A percentile compares a stretch with the other conserved stretches of the same genome.
Conservation (phyloP, 2,797 vertebrate genomes). For the Leuciscus waleckii region DNA sequence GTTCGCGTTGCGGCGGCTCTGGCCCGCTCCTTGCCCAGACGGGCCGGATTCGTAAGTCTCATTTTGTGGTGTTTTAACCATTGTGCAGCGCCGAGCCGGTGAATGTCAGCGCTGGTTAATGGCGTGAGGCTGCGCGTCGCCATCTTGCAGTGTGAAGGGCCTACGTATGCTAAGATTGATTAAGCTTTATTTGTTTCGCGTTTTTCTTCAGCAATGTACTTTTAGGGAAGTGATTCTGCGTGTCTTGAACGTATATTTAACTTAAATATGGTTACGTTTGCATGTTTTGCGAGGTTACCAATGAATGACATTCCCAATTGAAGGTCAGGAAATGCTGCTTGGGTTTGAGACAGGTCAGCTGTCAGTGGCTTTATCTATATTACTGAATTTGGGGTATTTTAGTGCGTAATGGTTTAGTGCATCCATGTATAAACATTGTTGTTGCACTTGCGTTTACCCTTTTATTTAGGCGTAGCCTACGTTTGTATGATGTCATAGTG, state of each 20-base stretch:
- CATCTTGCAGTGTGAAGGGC: conserved; percentile 72
- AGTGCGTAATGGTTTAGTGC: background rate
- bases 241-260: background rate
- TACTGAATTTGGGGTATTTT: background rate
- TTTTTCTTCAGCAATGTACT: too few relatives aligned
- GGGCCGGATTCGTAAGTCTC: conserved; percentile 88
- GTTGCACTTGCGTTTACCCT: background rate
- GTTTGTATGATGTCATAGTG: background rate
- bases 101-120: conserved; percentile 37
- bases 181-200: background rate
- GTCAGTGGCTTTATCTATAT: background rate
- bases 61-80: background rate
- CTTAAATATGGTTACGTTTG: fast-evolving
- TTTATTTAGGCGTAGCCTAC: background rate
- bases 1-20: conserved; percentile 90
- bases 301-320: conserved; percentile 63
- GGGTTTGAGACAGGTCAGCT: background rate
- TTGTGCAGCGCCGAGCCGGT: background rate
- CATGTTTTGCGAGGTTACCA: background rate
- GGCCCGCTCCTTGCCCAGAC: conserved; percentile 84
- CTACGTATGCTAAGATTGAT: conserved; percentile 47
- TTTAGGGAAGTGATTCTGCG: fast-evolving
- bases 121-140: conserved; percentile 63
- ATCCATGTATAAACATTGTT: background rate
- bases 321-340: conserved; percentile 70